Percentiles rank a stretch among this genome's conserved stretches.
Evolutionary conservation across 2,113 vertebrate genomes (phyloP).

Genomic region (Phylloscopus whistleri): DNA sequence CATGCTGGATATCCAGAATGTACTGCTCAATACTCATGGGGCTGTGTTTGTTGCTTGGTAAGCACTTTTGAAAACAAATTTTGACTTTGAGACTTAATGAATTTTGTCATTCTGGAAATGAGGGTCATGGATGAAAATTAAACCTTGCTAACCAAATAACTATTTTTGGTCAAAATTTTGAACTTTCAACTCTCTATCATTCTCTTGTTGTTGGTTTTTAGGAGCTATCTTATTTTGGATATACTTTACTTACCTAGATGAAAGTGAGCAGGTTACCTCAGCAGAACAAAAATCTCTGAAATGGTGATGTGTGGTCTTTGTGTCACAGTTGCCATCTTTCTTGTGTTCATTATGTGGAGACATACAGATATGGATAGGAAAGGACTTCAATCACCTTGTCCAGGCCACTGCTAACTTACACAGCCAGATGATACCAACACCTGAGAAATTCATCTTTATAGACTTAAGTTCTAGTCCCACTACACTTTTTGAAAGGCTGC

Average conservation of each 20-base stretch:
- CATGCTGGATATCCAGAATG: background rate
- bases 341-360: background rate
- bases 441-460: background rate
- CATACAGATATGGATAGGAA: background rate
- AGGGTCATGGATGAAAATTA: background rate
- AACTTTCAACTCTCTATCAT: background rate
- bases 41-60: background rate
- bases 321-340: background rate
- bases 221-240: background rate
- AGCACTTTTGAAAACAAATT: background rate
- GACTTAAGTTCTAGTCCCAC: background rate
- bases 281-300: background rate
- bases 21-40: background rate
- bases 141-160: background rate
- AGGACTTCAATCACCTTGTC: background rate
- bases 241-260: background rate
- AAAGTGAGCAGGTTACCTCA: background rate
- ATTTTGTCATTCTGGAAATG: background rate
- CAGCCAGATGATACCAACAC: background rate
- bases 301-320: background rate
- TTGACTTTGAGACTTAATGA: background rate
- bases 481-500: background rate
- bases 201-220: background rate
- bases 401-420: background rate
- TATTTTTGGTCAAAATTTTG: background rate